phyloP scores from a whole-genome alignment of 2,113 vertebrate genomes.

The Sarotherodon lohbergeri region DNA sequence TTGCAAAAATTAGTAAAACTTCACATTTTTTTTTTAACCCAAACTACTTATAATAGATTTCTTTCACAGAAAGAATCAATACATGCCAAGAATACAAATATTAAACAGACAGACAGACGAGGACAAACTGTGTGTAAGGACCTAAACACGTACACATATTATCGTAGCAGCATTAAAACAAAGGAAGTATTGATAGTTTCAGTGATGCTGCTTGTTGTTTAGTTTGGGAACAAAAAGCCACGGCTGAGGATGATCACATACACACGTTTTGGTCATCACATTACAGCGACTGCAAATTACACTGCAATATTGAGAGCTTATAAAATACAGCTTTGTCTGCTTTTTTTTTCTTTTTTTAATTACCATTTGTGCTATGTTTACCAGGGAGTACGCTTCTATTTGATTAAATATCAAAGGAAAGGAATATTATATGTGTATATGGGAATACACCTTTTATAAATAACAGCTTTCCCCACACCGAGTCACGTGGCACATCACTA shows the following conservation, averaged over 20 bases:
- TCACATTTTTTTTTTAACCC: constrained; percentile 69
- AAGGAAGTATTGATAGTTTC: constrained; percentile 48
- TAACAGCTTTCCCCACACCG: constrained; percentile 13
- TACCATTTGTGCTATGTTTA: neutral
- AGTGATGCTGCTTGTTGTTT: constrained; percentile 60
- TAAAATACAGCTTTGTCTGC: constrained; percentile 13
- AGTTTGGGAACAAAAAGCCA: constrained; percentile 47
- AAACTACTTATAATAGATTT: constrained; percentile 71
- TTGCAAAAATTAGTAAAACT: constrained; percentile 69
- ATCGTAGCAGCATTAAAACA: constrained; percentile 75
- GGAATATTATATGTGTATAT: neutral
- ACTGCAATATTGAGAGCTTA: constrained; percentile 33
- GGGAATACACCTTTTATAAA: constrained; percentile 43
- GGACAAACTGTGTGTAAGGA: constrained; percentile 18
- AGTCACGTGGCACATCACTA: constrained; percentile 47
- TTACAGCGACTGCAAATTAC: constrained; percentile 12
- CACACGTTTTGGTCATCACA: constrained; percentile 54
- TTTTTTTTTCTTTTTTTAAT: neutral
- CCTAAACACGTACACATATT: constrained; percentile 31
- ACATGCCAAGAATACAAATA: constrained; percentile 48
- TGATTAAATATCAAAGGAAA: neutral
- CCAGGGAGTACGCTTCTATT: neutral
- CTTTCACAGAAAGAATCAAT: constrained; percentile 90
- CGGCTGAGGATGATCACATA: constrained; percentile 25
- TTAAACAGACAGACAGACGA: constrained; percentile 30